Conservation (phyloP, 1,140 invertebrate species). For the Zeugodacus cucurbitae region DNA sequence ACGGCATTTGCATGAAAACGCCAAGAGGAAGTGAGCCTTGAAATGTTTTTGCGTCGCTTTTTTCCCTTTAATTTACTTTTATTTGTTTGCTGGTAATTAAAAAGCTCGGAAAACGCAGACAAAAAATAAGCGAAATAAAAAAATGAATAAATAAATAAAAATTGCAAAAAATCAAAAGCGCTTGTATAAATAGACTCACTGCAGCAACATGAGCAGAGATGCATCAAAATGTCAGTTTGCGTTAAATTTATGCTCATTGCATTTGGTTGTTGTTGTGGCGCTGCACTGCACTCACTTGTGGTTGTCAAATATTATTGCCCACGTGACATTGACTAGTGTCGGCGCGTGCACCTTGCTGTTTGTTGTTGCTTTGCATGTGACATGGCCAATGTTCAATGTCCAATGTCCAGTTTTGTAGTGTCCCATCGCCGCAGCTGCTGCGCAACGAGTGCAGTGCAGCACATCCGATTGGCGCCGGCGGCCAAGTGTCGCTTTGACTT, state of each 20-base stretch:
- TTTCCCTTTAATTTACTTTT: background rate
- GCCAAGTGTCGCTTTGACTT: background rate
- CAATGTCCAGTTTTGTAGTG: background rate
- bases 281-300: background rate
- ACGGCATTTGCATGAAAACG: background rate
- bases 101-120: background rate
- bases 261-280: background rate
- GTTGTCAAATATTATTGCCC: conserved; percentile 16
- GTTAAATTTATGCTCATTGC: conserved; percentile 26
- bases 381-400: background rate
- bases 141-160: background rate
- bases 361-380: background rate
- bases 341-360: background rate
- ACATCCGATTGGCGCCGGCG: background rate
- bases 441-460: background rate
- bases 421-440: background rate
- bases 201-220: background rate
- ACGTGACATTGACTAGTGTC: conserved; percentile 27
- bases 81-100: background rate
- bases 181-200: background rate
- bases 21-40: conserved; percentile 1
- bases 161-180: too few relatives aligned
- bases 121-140: background rate
- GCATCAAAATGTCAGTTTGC: background rate
- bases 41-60: background rate